Evolutionary conservation across 2,888 invertebrate genomes (phyloP).

Genomic region (Phengaris arion): DNA sequence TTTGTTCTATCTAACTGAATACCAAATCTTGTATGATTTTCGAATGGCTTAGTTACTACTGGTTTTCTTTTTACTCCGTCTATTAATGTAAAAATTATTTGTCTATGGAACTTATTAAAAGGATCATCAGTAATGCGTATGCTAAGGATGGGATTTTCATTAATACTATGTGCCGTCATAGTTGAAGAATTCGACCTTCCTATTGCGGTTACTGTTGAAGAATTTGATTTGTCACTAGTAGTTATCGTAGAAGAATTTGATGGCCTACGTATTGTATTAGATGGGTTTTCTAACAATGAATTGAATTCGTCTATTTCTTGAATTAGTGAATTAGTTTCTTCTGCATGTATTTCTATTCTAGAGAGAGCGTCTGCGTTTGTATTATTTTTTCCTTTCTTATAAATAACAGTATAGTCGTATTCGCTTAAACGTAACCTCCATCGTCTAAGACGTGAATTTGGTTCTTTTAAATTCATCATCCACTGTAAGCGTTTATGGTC

Average conservation of each 20-base stretch:
- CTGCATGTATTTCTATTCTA: slow-evolving; percentile 35
- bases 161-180: slow-evolving; percentile 32
- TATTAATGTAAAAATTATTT: slow-evolving; percentile 38
- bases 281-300: slow-evolving; percentile 23
- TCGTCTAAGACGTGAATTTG: slow-evolving; percentile 38
- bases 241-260: too few species aligned
- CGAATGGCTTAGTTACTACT: slow-evolving; percentile 38
- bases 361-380: slow-evolving; percentile 33
- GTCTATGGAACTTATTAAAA: slow-evolving; percentile 36
- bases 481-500: too few species aligned
- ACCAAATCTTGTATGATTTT: not conserved
- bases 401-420: slow-evolving; percentile 39
- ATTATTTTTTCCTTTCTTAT: slow-evolving; percentile 36
- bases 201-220: not conserved
- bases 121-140: slow-evolving; percentile 26
- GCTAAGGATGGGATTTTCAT: slow-evolving; percentile 30
- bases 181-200: slow-evolving; percentile 20
- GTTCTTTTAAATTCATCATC: too few species aligned
- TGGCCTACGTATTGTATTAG: slow-evolving; percentile 20
- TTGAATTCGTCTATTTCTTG: slow-evolving; percentile 28
- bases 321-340: slow-evolving; percentile 34
- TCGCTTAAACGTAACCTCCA: slow-evolving; percentile 41
- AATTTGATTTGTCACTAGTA: not conserved
- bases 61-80: slow-evolving; percentile 38
- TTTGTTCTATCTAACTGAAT: slow-evolving; percentile 33